Evolutionary conservation across 2,113 vertebrate species (phyloP).

Genomic region (Sitta europaea): DNA sequence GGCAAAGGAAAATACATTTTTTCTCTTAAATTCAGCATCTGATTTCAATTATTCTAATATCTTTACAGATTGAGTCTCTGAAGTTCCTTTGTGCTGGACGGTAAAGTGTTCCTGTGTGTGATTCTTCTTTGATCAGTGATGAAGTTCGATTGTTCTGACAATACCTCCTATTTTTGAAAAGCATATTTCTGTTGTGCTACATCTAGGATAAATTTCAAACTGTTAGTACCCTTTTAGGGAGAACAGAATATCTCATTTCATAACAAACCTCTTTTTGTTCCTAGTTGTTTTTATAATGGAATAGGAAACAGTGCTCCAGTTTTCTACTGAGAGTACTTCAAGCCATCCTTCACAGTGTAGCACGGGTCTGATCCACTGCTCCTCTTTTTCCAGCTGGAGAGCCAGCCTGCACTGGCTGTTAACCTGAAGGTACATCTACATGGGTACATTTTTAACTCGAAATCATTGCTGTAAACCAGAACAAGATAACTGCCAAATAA

Average conservation of each 20-base stretch:
- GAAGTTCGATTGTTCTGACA: not conserved
- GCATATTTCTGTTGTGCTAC: not conserved
- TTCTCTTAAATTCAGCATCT: not conserved
- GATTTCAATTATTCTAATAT: not conserved
- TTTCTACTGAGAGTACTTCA: not conserved
- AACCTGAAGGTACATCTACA: not conserved
- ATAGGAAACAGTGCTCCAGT: not conserved
- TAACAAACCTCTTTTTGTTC: constrained; percentile 1
- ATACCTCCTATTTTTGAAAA: not conserved
- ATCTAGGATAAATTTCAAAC: not conserved
- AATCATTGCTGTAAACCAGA: not conserved
- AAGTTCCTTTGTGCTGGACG: not conserved
- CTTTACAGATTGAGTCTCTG: not conserved
- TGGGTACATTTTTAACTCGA: not conserved
- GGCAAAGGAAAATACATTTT: not conserved
- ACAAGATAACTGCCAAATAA: not conserved
- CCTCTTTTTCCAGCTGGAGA: not conserved
- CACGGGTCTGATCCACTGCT: not conserved
- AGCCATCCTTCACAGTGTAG: not conserved
- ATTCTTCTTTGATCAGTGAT: not conserved
- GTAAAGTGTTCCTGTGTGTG: not conserved
- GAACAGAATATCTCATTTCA: not conserved
- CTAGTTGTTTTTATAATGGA: not conserved
- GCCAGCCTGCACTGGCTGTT: not conserved
- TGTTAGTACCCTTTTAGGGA: not conserved